These are phyloP conservation scores for Euglossa dilemma DNA, from an alignment of 1,140 invertebrate genomes.

Conservation along the genomic window DNA sequence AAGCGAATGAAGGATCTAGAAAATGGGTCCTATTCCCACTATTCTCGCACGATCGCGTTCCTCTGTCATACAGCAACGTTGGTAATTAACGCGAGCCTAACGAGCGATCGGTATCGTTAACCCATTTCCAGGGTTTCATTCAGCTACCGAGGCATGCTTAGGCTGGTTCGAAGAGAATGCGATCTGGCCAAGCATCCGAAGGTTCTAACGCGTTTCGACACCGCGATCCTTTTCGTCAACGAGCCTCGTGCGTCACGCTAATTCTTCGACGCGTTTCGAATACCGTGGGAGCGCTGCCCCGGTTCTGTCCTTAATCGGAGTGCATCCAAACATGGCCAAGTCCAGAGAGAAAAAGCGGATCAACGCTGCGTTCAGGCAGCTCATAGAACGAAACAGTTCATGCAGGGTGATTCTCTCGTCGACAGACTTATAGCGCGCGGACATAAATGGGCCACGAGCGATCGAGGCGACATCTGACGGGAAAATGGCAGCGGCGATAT, in stretches of 20 bases:
- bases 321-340: conserved; percentile 20
- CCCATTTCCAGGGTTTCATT: conserved; percentile 50
- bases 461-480: too few relatives aligned
- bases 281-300: conserved; percentile 2
- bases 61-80: conserved; percentile 31
- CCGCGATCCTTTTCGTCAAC: conserved; percentile 30
- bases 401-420: background rate
- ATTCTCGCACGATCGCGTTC: background rate
- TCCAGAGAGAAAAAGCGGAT: conserved; percentile 10
- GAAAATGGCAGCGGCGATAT: too few relatives aligned
- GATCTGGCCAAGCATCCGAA: background rate
- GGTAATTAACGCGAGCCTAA: conserved; percentile 54
- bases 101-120: conserved; percentile 47
- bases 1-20: too few relatives aligned
- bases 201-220: conserved; percentile 16
- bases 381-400: background rate
- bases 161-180: background rate
- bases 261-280: conserved; percentile 33
- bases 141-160: background rate
- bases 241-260: background rate
- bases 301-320: conserved; percentile 21
- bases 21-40: too few relatives aligned
- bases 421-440: background rate
- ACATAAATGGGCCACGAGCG: too few relatives aligned
- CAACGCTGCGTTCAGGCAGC: background rate